A percentile compares a stretch with the other conserved stretches of the same genome.
Evolutionary conservation across 2,113 vertebrate species (phyloP).

Genomic region (Zeus faber): DNA sequence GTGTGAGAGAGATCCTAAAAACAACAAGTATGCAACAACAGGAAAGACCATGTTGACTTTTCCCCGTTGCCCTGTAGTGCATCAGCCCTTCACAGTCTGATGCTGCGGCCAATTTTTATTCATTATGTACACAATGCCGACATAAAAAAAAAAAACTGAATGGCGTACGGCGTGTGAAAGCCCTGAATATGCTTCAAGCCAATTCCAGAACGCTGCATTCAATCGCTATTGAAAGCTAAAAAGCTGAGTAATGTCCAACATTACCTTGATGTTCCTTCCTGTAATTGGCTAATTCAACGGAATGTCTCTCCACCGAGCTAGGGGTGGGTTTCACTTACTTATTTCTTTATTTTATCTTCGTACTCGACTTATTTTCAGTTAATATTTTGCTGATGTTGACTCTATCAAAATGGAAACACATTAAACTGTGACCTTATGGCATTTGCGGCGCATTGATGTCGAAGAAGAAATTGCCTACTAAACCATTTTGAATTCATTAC

Average conservation of each 20-base stretch:
- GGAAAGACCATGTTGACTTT: constrained; percentile 54
- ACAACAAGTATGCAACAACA: constrained; percentile 53
- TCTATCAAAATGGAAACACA: constrained; percentile 9
- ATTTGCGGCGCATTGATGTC: neutral
- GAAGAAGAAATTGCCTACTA: neutral
- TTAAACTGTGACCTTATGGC: too few relatives aligned
- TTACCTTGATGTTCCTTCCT: neutral
- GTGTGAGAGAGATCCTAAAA: constrained; percentile 45
- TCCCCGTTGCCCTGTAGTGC: constrained; percentile 39
- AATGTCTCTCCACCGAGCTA: too few relatives aligned
- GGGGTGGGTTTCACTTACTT: too few relatives aligned
- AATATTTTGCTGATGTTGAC: neutral
- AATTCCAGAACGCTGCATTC: neutral
- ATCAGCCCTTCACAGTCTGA: constrained; percentile 48
- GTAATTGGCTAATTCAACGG: neutral
- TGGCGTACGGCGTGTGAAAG: neutral
- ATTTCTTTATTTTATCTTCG: constrained; percentile 13
- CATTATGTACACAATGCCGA: constrained; percentile 20
- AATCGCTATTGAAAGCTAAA: neutral
- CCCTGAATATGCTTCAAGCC: neutral
- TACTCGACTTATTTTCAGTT: neutral
- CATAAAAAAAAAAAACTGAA: too few relatives aligned
- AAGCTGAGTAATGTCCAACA: neutral
- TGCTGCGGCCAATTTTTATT: constrained; percentile 37
- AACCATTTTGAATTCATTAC: constrained; percentile 1